These are phyloP conservation scores for Drosophila dunni DNA, from an alignment of 1,140 invertebrate species.

Conservation along the genomic window DNA sequence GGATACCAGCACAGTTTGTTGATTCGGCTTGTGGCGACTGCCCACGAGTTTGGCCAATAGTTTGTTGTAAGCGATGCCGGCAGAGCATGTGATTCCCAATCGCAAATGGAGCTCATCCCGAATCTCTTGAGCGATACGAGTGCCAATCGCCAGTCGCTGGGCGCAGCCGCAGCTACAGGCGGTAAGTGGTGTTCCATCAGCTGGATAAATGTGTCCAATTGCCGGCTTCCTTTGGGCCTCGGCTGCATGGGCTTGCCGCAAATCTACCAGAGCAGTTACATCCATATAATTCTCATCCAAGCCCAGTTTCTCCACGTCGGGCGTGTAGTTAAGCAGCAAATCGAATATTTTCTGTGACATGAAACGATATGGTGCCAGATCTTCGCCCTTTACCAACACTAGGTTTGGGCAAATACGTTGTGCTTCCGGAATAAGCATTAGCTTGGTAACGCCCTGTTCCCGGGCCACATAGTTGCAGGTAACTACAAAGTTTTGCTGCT, in stretches of 20 bases:
- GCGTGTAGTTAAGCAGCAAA: constrained; percentile 88
- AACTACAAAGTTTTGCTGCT: constrained; percentile 92
- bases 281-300: constrained; percentile 93
- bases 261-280: constrained; percentile 88
- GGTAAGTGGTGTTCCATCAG: constrained; percentile 83
- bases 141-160: constrained; percentile 87
- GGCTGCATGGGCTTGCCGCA: constrained; percentile 73
- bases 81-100: constrained; percentile 91
- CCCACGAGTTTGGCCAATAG: constrained; percentile 92
- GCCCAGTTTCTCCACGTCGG: constrained; percentile 90
- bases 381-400: constrained; percentile 90
- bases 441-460: constrained; percentile 89
- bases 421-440: constrained; percentile 90
- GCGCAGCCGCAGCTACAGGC: constrained; percentile 90
- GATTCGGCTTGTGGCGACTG: constrained; percentile 90
- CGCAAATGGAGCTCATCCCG: constrained; percentile 88
- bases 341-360: constrained; percentile 89
- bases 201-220: constrained; percentile 86
- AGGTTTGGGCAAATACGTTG: constrained; percentile 88
- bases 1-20: constrained; percentile 92
- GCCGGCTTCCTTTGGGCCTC: constrained; percentile 76
- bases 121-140: constrained; percentile 89
- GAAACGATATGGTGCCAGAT: constrained; percentile 90
- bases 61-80: constrained; percentile 93
- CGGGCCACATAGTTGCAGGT: constrained; percentile 92